Base-by-base conservation (phyloP, 2,888 invertebrate genomes). In the Zele albiditarsus region DNA sequence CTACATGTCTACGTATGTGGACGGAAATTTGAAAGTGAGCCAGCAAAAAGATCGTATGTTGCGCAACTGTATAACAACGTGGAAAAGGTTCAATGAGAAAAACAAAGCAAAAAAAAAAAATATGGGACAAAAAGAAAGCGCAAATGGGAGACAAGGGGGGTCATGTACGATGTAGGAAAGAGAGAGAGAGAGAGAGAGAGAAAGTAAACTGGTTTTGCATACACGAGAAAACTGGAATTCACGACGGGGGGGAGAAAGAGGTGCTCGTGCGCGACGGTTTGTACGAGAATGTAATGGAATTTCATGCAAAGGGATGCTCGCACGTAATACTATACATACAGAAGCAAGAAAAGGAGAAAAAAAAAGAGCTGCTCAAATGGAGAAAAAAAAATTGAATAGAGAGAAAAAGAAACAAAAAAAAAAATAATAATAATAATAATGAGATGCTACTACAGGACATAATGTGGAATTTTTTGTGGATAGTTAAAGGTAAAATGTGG, bases 211-310 rank as follows among this genome's bases (percentile, higher is more conserved):
- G n/a, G 53, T 53, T 53, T 53, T 53, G 53, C 53, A 53, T 53
- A 53, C 53, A 53, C 53, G 20, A 53, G 53, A 53, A 53, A 53
- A 53, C 53, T 53, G 53, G 53, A 53, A 53, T 53, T 53, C 53
- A 53, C 20, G 53, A 20, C 20, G 20, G 8, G 53, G 8, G 53
- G 53, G 20, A 53, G 53, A 53, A 8, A 53, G 53, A 23, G 53
- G 53, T 53, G 53, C 20, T 53, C 14, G 38, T 49, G 62, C 60
- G n/a, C 49, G 31, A 14, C 20, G 25, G n/a, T 33, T 71, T 60
- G 42, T 60, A 62, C 42, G 42, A 60, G 27, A 20, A 25, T 46
- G 62, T 65, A 65, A 75, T 75, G 71, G 60, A 75, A 75, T 75
- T 71, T 75, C 65, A 74, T 74, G 74, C 65, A 28, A 74, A 69